Evolutionary conservation across 2,888 invertebrate species (phyloP).

Genomic region (Thereva nobilitata): DNA sequence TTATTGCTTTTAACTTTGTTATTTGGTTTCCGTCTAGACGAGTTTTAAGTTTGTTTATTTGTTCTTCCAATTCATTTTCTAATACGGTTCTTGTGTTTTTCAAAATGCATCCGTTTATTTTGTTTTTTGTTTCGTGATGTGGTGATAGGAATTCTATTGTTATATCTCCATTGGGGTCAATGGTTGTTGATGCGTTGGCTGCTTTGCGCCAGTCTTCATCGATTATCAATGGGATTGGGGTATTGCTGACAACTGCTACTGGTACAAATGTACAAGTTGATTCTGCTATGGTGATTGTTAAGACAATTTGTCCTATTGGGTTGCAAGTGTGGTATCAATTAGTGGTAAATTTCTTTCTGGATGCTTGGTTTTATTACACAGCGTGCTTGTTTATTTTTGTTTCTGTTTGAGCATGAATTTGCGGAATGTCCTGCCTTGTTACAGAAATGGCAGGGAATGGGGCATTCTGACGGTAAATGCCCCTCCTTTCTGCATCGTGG

Average conservation of each 20-base stretch:
- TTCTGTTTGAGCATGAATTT: too few species aligned
- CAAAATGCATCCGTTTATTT: too few species aligned
- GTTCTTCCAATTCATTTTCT: neutral
- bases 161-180: slow-evolving; percentile 13
- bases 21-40: neutral
- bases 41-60: neutral
- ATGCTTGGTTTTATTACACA: too few species aligned
- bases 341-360: too few species aligned
- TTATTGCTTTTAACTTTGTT: neutral
- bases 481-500: too few species aligned
- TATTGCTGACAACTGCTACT: neutral
- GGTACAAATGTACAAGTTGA: neutral
- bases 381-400: too few species aligned
- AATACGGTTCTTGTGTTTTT: neutral
- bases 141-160: too few species aligned
- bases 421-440: too few species aligned
- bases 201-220: neutral
- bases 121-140: too few species aligned
- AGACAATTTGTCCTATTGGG: neutral
- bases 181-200: neutral
- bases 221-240: neutral
- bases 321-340: neutral
- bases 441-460: too few species aligned
- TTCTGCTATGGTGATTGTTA: neutral
- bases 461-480: too few species aligned